A percentile compares a stretch with the other conserved stretches of the same genome.
These are phyloP conservation scores for Eunapius fragilis DNA, from an alignment of 37 sponge, comb jelly and placozoan genomes.

Conservation along the genomic window DNA sequence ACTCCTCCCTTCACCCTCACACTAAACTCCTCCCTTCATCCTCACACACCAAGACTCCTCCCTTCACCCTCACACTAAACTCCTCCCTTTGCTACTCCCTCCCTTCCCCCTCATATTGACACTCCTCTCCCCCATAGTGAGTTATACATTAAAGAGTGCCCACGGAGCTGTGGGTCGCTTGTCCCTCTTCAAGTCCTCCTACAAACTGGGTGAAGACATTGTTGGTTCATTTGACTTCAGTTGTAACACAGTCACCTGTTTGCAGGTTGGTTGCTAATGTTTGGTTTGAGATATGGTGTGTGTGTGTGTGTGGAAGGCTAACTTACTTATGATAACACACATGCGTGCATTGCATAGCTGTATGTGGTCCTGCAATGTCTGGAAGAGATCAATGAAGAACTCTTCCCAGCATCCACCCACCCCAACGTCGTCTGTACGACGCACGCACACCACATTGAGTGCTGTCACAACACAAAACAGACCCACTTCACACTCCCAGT, in stretches of 20 bases:
- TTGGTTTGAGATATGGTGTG: too few species aligned
- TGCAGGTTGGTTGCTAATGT: slow-evolving; percentile 49
- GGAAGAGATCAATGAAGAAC: slow-evolving; percentile 48
- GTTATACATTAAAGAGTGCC: slow-evolving; percentile 66
- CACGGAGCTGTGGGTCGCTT: slow-evolving; percentile 61
- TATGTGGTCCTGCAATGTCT: slow-evolving; percentile 42
- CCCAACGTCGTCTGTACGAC: slow-evolving; percentile 8
- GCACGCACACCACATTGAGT: slow-evolving; percentile 53
- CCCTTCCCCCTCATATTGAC: neutral
- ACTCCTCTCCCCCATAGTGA: slow-evolving; percentile 38
- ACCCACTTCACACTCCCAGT: slow-evolving; percentile 75
- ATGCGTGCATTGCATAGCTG: slow-evolving; percentile 20
- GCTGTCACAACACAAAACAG: slow-evolving; percentile 59
- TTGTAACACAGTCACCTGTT: slow-evolving; percentile 56
- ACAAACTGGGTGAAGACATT: slow-evolving; percentile 87
- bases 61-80: neutral
- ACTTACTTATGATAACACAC: neutral
- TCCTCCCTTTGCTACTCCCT: neutral
- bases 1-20: too few species aligned
- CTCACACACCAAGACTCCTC: neutral
- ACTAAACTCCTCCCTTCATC: too few species aligned
- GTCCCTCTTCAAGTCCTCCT: slow-evolving; percentile 64
- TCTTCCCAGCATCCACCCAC: slow-evolving; percentile 23
- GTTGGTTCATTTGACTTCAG: slow-evolving; percentile 66
- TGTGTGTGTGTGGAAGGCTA: neutral